Conservation (phyloP, 30 jellyfish, hydroid and myxozoan species). For the Aurelia aurita complex sp. Pacific region DNA sequence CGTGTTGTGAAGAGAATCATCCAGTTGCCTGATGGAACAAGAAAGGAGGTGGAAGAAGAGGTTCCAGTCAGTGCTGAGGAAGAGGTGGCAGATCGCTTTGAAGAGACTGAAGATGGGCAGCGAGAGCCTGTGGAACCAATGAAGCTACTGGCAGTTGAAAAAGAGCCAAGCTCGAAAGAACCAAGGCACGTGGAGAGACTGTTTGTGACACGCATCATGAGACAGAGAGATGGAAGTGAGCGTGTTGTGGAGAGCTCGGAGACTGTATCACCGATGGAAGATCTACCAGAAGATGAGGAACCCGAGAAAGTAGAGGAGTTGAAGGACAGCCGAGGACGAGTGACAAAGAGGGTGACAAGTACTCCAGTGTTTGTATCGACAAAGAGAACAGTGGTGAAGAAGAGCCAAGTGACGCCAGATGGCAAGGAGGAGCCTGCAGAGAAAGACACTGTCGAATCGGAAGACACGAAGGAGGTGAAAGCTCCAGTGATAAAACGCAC, state of each 20-base stretch:
- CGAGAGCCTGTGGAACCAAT: slow-evolving; percentile 4
- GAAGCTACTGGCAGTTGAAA: not conserved
- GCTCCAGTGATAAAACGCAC: slow-evolving; percentile 42
- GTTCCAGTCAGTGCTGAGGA: slow-evolving; percentile 62
- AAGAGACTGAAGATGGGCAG: slow-evolving; percentile 20
- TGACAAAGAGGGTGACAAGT: slow-evolving; percentile 50
- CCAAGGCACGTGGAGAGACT: slow-evolving; percentile 86
- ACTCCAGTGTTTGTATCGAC: slow-evolving; percentile 70
- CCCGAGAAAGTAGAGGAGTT: slow-evolving; percentile 66
- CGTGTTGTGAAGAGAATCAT: slow-evolving; percentile 80
- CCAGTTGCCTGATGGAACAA: slow-evolving; percentile 80
- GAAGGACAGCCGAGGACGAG: slow-evolving; percentile 64
- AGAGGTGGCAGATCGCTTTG: slow-evolving; percentile 19
- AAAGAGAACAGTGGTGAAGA: slow-evolving; percentile 57
- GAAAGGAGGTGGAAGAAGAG: slow-evolving; percentile 83
- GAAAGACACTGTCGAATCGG: slow-evolving; percentile 69
- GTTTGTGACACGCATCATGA: slow-evolving; percentile 70
- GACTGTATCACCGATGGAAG: slow-evolving; percentile 73
- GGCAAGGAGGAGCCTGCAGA: slow-evolving; percentile 80
- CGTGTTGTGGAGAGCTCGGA: slow-evolving; percentile 81
- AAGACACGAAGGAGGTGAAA: slow-evolving; percentile 47
- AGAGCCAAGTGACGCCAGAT: slow-evolving; percentile 72
- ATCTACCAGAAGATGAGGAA: slow-evolving; percentile 66
- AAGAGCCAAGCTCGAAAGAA: slow-evolving; percentile 5
- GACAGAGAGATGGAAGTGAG: slow-evolving; percentile 82